Evolutionary conservation across 2,113 vertebrate genomes (phyloP).

Genomic region (Neolamprologus kungweensis): DNA sequence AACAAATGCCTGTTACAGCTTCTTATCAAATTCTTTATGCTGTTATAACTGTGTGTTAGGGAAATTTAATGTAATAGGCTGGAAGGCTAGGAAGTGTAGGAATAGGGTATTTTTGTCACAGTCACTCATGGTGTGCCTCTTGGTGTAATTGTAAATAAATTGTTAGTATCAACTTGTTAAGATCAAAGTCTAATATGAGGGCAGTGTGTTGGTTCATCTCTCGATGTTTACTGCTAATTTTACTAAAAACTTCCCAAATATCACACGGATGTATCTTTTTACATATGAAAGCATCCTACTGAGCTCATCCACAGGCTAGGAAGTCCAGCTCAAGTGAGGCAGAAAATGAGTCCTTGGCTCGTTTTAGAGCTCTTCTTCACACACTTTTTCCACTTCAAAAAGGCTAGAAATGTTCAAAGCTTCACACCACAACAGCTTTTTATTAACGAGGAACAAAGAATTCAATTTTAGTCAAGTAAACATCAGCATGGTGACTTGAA

Average conservation of each 20-base stretch:
- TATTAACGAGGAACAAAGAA: background rate
- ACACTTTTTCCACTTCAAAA: background rate
- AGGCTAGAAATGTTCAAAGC: background rate
- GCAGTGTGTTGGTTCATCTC: background rate
- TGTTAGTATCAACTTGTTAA: background rate
- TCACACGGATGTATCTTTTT: background rate
- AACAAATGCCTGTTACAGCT: background rate
- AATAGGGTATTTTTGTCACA: background rate
- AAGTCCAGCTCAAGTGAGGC: background rate
- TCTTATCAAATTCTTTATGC: background rate
- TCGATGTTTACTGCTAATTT: background rate
- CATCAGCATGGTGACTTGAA: background rate
- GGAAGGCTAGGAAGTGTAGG: background rate
- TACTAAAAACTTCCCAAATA: background rate
- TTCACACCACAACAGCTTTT: background rate
- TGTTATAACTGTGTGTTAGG: background rate
- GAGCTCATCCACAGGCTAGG: background rate
- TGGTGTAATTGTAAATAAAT: background rate
- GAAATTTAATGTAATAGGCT: background rate
- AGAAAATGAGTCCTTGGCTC: background rate
- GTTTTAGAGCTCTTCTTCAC: background rate
- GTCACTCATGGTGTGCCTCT: background rate
- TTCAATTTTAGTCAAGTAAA: background rate
- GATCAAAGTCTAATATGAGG: background rate
- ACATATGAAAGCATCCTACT: background rate